phyloP scores from a whole-genome alignment of 1,140 invertebrate genomes.

The Linepithema humile region DNA sequence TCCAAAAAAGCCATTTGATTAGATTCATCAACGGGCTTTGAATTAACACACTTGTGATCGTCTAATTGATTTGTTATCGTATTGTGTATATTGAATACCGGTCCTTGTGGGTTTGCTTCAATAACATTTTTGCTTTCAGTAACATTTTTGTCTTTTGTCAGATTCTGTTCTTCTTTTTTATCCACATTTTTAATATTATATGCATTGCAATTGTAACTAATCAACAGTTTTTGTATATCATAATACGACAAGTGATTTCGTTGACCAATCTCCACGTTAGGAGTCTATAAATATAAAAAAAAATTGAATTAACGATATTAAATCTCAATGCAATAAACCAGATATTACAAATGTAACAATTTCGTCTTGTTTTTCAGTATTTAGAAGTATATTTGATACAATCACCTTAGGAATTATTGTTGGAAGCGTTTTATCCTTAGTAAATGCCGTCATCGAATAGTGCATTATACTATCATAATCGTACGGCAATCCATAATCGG shows the following conservation, averaged over 20 bases:
- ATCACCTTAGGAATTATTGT: conserved; percentile 70
- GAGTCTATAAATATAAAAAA: not conserved
- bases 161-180: not conserved
- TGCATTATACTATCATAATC: conserved; percentile 85
- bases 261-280: conserved; percentile 34
- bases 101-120: not conserved
- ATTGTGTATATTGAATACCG: not conserved
- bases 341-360: not conserved
- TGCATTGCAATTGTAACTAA: conserved; percentile 25
- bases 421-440: conserved; percentile 71
- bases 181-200: not conserved
- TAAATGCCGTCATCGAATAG: conserved; percentile 83
- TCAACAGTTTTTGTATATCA: conserved; percentile 41
- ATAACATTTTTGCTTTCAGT: not conserved
- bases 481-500: conserved; percentile 77
- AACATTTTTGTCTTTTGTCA: not conserved
- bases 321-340: not conserved
- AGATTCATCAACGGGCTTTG: not conserved
- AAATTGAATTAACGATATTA: not conserved
- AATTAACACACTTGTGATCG: not conserved
- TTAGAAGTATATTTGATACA: not conserved
- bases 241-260: conserved; percentile 39
- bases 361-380: not conserved
- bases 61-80: not conserved
- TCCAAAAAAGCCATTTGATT: not conserved